Base-by-base conservation (phyloP, 1,140 invertebrate genomes). In the Pissodes strobi region DNA sequence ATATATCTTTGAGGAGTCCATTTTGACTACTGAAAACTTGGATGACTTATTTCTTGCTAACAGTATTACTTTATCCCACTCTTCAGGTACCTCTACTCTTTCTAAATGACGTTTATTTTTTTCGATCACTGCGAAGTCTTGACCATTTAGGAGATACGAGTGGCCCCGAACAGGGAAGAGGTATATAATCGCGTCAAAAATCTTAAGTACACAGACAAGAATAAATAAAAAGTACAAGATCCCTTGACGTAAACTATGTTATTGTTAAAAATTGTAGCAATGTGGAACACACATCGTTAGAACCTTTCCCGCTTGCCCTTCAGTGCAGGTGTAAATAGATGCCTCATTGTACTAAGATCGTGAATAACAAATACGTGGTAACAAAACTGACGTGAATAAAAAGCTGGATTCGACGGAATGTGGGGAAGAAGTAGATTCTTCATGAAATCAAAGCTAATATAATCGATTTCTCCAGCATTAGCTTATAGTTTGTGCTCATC, bases 201-300 rank as follows among this genome's bases (percentile, higher is more conserved):
- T n/a, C n/a, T n/a, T n/a, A n/a, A n/a, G n/a, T n/a, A n/a, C n/a
- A n/a, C n/a, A n/a, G n/a, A n/a, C n/a, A n/a, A n/a, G n/a, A n/a
- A n/a, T n/a, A n/a, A n/a, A n/a, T n/a, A n/a, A n/a, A n/a, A n/a
- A n/a, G n/a, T n/a, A n/a, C n/a, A n/a, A n/a, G n/a, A n/a, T n/a
- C n/a, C n/a, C n/a, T n/a, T n/a, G n/a, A n/a, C n/a, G n/a, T n/a
- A n/a, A n/a, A n/a, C n/a, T n/a, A n/a, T n/a, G n/a, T n/a, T n/a
- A n/a, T n/a, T n/a, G n/a, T n/a, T n/a, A n/a, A n/a, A n/a, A n/a
- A 69, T 55, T 69, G 48, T 9, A 61, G 30, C 6, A 71, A 23
- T 45, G 69, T 46, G 25, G 63, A 64, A 34, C 61, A 62, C n/a
- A 71, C 64, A 22, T 69, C 69, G 63, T 67, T 64, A n/a, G 25